These are phyloP conservation scores for Silurus glanis DNA, from an alignment of 2,113 vertebrate species.

Conservation along the genomic window DNA sequence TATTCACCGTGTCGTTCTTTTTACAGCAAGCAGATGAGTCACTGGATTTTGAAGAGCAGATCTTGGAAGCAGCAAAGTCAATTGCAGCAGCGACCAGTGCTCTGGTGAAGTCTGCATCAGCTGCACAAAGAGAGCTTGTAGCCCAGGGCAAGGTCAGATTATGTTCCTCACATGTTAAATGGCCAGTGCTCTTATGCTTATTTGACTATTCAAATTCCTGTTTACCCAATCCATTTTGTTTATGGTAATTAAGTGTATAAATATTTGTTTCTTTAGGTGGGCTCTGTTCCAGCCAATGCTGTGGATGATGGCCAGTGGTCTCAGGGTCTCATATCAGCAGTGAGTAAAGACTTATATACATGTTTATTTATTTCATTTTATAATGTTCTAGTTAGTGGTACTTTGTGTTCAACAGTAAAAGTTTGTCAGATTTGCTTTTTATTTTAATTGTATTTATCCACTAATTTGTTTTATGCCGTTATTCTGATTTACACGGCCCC, in stretches of 20 bases:
- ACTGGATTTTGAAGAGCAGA: slow-evolving; percentile 98
- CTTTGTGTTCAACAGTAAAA: too few relatives aligned
- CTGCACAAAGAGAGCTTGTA: slow-evolving; percentile 95
- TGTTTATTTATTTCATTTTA: not conserved
- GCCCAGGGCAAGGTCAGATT: slow-evolving; percentile 91
- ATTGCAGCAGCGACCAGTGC: slow-evolving; percentile 97
- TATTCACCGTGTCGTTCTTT: slow-evolving; percentile 12
- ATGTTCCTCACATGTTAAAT: not conserved
- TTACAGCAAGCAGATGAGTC: slow-evolving; percentile 96
- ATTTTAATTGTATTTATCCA: too few relatives aligned
- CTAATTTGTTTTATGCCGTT: too few relatives aligned
- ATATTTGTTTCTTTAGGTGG: slow-evolving; percentile 76
- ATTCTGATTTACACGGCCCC: not conserved
- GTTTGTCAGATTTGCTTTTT: too few relatives aligned
- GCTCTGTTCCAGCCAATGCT: slow-evolving; percentile 92
- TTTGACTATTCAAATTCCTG: not conserved
- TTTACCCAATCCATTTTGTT: not conserved
- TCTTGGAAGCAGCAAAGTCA: slow-evolving; percentile 96
- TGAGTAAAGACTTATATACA: slow-evolving; percentile 70
- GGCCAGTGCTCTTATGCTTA: not conserved
- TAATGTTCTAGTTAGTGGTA: not conserved
- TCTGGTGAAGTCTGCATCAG: slow-evolving; percentile 96
- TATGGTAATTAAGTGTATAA: not conserved
- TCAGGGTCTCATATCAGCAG: slow-evolving; percentile 96
- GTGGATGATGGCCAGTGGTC: slow-evolving; percentile 98